A percentile compares a stretch with the other conserved stretches of the same genome.
Evolutionary conservation across 2,888 invertebrate genomes (phyloP).

Genomic region (Orthosia incerta): DNA sequence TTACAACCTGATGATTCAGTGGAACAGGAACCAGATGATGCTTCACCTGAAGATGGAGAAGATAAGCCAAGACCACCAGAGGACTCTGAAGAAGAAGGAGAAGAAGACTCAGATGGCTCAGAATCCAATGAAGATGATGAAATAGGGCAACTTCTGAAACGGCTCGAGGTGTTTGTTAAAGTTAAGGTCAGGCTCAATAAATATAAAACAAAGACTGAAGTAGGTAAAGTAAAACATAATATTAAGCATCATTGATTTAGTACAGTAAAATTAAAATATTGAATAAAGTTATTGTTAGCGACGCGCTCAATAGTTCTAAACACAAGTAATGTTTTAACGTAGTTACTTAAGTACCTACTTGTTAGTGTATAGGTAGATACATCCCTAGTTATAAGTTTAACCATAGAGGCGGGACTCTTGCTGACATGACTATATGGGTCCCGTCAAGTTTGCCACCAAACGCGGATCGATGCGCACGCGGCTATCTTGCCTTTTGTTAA

Average conservation of each 20-base stretch:
- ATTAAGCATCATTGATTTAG: not conserved
- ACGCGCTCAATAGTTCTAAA: no score
- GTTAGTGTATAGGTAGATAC: no score
- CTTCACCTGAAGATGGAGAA: not conserved
- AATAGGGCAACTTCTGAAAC: conserved; percentile 78
- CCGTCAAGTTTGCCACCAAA: no score
- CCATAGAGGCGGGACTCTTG: no score
- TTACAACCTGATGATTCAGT: not conserved
- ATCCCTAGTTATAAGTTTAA: no score
- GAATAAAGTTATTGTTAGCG: no score
- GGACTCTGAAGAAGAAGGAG: conserved; percentile 50
- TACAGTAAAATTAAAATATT: not conserved
- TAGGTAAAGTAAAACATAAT: conserved; percentile 23
- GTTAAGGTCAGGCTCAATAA: conserved; percentile 83
- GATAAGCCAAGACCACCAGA: not conserved
- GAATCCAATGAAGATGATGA: conserved; percentile 72
- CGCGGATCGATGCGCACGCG: no score
- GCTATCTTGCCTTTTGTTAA: no score
- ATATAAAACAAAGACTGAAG: conserved; percentile 66
- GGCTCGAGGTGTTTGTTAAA: conserved; percentile 82
- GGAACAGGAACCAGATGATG: not conserved
- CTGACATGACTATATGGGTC: no score
- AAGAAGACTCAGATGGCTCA: conserved; percentile 1
- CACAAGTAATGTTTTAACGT: no score
- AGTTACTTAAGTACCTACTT: no score